Evolutionary conservation across 2,797 vertebrate genomes (phyloP).

Genomic region (Notolabrus celidotus): DNA sequence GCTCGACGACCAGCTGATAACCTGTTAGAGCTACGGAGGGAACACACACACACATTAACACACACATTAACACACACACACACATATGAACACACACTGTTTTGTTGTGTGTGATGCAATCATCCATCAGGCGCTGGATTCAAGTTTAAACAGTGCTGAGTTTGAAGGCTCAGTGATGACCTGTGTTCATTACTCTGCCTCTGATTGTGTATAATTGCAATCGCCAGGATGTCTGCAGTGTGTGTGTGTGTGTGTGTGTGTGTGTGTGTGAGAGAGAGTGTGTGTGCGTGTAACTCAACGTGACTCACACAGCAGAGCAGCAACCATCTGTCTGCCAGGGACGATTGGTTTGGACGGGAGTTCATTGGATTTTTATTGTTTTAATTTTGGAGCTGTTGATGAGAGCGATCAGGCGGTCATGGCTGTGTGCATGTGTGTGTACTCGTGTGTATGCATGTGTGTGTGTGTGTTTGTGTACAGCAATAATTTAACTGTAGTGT

Average conservation of each 20-base stretch:
- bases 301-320: conserved; percentile 1
- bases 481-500: background rate
- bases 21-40: background rate
- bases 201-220: too few species aligned
- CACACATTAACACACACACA: conserved; percentile 10
- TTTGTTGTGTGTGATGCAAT: background rate
- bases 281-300: conserved; percentile 1
- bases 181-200: too few species aligned
- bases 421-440: background rate
- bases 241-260: background rate
- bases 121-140: conserved; percentile 26
- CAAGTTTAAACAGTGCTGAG: conserved; percentile 7
- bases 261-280: background rate
- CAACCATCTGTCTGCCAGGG: conserved; percentile 20
- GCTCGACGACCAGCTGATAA: conserved; percentile 26
- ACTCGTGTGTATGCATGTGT: background rate
- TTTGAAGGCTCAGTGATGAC: conserved; percentile 17
- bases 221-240: too few species aligned
- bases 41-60: conserved; percentile 1
- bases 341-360: background rate
- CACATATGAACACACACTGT: background rate
- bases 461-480: background rate
- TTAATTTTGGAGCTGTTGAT: conserved; percentile 32
- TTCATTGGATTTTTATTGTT: conserved; percentile 31
- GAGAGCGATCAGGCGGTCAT: background rate